phyloP scores from a whole-genome alignment of 1,140 invertebrate species.

The Atopsyche davidsoni region DNA sequence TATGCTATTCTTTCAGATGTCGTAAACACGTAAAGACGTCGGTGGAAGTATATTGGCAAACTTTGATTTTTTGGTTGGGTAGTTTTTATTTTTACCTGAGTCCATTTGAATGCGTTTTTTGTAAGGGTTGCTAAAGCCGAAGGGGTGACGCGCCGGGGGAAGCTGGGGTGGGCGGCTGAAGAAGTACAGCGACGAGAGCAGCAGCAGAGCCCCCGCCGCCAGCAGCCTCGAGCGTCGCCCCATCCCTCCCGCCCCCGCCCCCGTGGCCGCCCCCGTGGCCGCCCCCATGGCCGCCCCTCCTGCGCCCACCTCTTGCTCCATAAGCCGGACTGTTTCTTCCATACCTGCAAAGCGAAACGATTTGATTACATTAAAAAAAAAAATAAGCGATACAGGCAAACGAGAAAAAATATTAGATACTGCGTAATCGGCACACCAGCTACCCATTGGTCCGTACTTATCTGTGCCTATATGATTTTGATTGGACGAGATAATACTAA shows the following conservation, averaged over 20 bases:
- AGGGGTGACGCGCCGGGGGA: not conserved
- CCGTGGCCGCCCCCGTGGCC: not conserved
- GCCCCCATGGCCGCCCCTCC: not conserved
- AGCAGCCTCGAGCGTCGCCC: conserved; percentile 5
- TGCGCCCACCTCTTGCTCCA: conserved; percentile 1
- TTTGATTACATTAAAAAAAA: not conserved
- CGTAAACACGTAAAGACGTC: too few relatives aligned
- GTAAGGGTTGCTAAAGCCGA: too few relatives aligned
- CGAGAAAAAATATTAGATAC: not conserved
- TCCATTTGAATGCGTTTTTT: too few relatives aligned
- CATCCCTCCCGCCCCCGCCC: conserved; percentile 6
- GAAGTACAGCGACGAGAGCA: conserved; percentile 16
- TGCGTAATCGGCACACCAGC: too few relatives aligned
- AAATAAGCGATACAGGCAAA: not conserved
- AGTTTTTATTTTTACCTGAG: too few relatives aligned
- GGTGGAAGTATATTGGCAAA: too few relatives aligned
- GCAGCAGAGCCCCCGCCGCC: conserved; percentile 10
- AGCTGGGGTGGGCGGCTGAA: conserved; percentile 9
- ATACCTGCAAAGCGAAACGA: not conserved
- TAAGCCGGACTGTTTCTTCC: conserved; percentile 4
- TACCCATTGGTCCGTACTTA: too few relatives aligned
- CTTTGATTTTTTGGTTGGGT: too few relatives aligned
- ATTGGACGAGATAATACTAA: too few relatives aligned
- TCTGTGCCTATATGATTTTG: too few relatives aligned
- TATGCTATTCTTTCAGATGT: too few relatives aligned